phyloP scores from a whole-genome alignment of 2,888 invertebrate species.

The Brenthis hecate region DNA sequence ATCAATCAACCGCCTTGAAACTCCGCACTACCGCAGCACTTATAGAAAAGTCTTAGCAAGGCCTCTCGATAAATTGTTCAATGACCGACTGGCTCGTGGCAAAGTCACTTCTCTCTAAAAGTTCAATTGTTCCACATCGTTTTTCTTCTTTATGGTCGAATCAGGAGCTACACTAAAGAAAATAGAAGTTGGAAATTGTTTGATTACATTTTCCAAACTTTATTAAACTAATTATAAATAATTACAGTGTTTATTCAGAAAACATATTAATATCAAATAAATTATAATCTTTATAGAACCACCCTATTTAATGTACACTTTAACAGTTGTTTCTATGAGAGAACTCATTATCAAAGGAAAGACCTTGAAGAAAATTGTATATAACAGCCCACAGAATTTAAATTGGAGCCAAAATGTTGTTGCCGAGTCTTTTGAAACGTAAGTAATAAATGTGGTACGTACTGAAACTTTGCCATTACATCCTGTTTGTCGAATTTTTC shows the following conservation, averaged over 20 bases:
- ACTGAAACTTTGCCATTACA: conserved; percentile 25
- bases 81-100: conserved; percentile 1
- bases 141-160: conserved; percentile 2
- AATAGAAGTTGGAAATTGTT: conserved; percentile 1
- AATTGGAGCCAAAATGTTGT: conserved; percentile 19
- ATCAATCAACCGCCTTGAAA: background rate
- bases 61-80: conserved; percentile 3
- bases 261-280: too few species aligned
- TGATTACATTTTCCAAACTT: background rate
- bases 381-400: background rate
- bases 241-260: too few species aligned
- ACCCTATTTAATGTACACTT: background rate
- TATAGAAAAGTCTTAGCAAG: conserved; percentile 1
- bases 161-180: background rate
- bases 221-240: background rate
- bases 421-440: conserved; percentile 27
- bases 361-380: background rate
- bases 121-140: conserved; percentile 2
- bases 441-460: conserved; percentile 24
- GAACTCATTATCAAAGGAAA: background rate
- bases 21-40: background rate
- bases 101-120: conserved; percentile 3
- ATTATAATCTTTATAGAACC: background rate
- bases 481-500: conserved; percentile 25
- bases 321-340: too few species aligned